Evolutionary conservation across 1,140 invertebrate genomes (phyloP).

Genomic region (Eueides isabella): DNA sequence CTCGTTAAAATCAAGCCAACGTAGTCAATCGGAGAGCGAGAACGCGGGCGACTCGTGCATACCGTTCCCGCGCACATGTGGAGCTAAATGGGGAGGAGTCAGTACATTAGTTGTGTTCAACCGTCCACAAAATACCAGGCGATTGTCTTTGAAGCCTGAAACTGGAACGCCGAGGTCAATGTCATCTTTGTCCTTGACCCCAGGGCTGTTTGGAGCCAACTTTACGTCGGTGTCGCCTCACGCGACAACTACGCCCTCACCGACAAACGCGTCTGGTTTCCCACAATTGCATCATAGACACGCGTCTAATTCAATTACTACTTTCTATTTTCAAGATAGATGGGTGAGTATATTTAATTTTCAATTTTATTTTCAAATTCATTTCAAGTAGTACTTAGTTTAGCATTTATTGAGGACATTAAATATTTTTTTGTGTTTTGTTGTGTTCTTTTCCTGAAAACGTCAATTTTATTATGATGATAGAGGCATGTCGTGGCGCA

Average conservation of each 20-base stretch:
- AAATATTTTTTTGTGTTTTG: too few relatives aligned
- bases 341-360: constrained; percentile 67
- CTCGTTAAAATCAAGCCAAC: constrained; percentile 75
- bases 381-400: neutral
- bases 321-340: constrained; percentile 92
- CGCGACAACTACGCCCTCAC: constrained; percentile 80
- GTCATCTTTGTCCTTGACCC: constrained; percentile 74
- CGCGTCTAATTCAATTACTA: constrained; percentile 83
- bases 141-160: constrained; percentile 86
- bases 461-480: too few relatives aligned
- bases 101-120: constrained; percentile 93
- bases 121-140: constrained; percentile 88
- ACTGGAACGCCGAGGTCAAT: constrained; percentile 86
- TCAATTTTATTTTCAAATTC: neutral
- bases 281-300: constrained; percentile 73
- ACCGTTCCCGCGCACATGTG: constrained; percentile 96
- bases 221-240: constrained; percentile 79
- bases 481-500: too few relatives aligned
- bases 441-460: too few relatives aligned
- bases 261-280: constrained; percentile 74
- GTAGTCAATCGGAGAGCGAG: constrained; percentile 73
- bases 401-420: too few relatives aligned
- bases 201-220: constrained; percentile 62
- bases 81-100: constrained; percentile 95
- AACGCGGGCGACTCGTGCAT: constrained; percentile 89